Percentiles rank a stretch among this genome's conserved stretches.
These are phyloP conservation scores for Ptilodon capucinus DNA, from an alignment of 2,888 invertebrate genomes.

Conservation along the genomic window DNA sequence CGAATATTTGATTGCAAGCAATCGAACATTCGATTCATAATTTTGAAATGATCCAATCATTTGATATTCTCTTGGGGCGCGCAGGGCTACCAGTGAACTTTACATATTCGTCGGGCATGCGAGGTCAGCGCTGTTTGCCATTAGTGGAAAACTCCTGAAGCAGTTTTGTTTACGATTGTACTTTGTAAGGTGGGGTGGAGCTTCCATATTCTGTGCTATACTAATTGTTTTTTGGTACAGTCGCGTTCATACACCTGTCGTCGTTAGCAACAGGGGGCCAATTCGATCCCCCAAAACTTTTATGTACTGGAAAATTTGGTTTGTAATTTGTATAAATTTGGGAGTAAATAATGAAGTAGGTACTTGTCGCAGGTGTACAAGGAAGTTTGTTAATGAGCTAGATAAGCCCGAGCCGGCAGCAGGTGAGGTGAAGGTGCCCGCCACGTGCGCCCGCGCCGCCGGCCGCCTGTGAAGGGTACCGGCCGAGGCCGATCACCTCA, in stretches of 20 bases:
- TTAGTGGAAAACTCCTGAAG: background rate
- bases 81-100: slow-evolving; percentile 22
- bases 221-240: background rate
- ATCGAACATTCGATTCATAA: background rate
- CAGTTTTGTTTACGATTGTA: background rate
- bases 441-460: slow-evolving; percentile 26
- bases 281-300: too few relatives aligned
- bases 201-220: background rate
- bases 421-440: slow-evolving; percentile 44
- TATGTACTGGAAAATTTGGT: too few relatives aligned
- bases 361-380: background rate
- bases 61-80: slow-evolving; percentile 15
- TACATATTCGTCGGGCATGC: slow-evolving; percentile 5
- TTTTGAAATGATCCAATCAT: slow-evolving; percentile 19
- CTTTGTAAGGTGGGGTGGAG: background rate
- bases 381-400: slow-evolving; percentile 5
- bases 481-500: slow-evolving; percentile 37
- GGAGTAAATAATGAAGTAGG: too few relatives aligned
- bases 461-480: slow-evolving; percentile 48
- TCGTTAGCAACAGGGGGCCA: too few relatives aligned
- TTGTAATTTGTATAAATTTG: too few relatives aligned
- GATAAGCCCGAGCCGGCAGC: slow-evolving; percentile 22
- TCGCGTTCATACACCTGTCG: too few relatives aligned
- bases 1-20: background rate
- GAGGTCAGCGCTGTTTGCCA: slow-evolving; percentile 9